A percentile compares a stretch with the other conserved stretches of the same genome.
Conservation (phyloP, 2,113 vertebrate genomes). For the Corapipo altera region DNA sequence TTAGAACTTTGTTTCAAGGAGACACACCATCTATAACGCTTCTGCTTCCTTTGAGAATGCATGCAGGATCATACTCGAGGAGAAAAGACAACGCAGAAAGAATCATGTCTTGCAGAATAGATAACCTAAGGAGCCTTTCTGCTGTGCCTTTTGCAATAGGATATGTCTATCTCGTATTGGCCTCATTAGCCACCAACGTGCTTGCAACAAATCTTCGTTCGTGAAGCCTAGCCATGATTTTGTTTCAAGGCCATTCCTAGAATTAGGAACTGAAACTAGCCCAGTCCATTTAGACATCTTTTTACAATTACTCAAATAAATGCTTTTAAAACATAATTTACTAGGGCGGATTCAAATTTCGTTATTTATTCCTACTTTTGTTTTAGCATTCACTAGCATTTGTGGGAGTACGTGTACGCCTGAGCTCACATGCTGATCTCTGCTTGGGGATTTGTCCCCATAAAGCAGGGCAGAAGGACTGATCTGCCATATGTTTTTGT, state of each 20-base stretch:
- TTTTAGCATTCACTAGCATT: neutral
- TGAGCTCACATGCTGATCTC: neutral
- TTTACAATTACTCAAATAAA: neutral
- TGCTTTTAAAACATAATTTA: neutral
- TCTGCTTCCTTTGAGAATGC: too few species aligned
- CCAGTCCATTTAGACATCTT: neutral
- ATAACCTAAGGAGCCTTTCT: too few species aligned
- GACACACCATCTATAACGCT: too few species aligned
- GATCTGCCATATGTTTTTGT: neutral
- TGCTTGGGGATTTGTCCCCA: neutral
- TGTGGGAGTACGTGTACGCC: fast-evolving
- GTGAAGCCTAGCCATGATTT: too few species aligned
- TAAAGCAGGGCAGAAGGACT: neutral
- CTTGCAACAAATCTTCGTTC: too few species aligned
- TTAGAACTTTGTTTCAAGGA: neutral
- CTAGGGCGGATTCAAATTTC: neutral
- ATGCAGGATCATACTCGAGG: too few species aligned
- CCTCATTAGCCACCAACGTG: too few species aligned
- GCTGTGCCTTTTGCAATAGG: too few species aligned
- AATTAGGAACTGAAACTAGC: neutral
- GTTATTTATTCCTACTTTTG: neutral
- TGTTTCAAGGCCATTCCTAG: neutral
- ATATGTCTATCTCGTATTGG: too few species aligned
- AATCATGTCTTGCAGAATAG: too few species aligned
- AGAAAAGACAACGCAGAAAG: too few species aligned